Percentiles rank a stretch among this genome's conserved stretches.
These are phyloP conservation scores for Ctenopoma kingsleyae DNA, from an alignment of 2,797 vertebrate species.

Conservation along the genomic window DNA sequence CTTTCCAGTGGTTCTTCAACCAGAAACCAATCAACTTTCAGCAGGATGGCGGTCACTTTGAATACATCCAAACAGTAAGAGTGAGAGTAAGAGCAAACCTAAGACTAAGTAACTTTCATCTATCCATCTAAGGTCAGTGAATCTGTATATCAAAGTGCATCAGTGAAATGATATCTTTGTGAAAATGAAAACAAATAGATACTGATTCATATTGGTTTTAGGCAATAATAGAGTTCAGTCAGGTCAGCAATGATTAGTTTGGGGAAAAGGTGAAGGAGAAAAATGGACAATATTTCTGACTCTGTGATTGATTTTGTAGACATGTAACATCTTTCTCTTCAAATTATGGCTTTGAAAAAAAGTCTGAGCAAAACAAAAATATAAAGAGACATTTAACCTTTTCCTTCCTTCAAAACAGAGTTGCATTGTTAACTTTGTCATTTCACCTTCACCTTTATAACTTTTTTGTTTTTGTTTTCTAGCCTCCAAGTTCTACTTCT, in stretches of 20 bases:
- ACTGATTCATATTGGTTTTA: neutral
- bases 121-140: conserved; percentile 47
- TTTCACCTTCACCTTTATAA: conserved; percentile 4
- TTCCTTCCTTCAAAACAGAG: neutral
- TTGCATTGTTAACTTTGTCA: neutral
- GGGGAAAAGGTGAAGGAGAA: neutral
- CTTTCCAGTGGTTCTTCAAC: conserved; percentile 93
- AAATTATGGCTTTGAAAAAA: neutral
- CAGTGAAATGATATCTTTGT: neutral
- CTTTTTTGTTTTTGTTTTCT: neutral
- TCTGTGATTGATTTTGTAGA: neutral
- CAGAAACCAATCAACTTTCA: conserved; percentile 91
- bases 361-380: neutral
- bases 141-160: conserved; percentile 3
- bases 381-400: conserved; percentile 17
- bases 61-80: conserved; percentile 97
- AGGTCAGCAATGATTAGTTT: neutral
- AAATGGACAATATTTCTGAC: neutral
- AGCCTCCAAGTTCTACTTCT: neutral
- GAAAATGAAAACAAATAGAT: conserved; percentile 12
- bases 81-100: conserved; percentile 69
- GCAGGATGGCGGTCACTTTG: conserved; percentile 93
- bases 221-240: conserved; percentile 1
- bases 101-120: conserved; percentile 5
- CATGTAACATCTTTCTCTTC: neutral